phyloP scores from a whole-genome alignment of 1,140 invertebrate genomes.

The Ceratina australensis region DNA sequence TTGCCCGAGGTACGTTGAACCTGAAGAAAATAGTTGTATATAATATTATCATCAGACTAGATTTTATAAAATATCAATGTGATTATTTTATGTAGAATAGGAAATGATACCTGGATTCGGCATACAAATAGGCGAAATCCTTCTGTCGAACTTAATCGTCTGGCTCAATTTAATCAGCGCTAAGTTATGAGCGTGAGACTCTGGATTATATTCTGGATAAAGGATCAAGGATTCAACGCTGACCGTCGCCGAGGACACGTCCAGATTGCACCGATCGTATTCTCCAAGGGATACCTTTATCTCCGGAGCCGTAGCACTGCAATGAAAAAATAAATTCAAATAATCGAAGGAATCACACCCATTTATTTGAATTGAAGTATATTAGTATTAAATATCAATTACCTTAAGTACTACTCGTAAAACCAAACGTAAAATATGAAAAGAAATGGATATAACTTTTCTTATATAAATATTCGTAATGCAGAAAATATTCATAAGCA shows the following conservation, averaged over 20 bases:
- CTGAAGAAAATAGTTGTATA: conserved; percentile 50
- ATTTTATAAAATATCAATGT: neutral
- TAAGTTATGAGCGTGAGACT: conserved; percentile 81
- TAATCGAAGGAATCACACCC: too few relatives aligned
- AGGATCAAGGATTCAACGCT: conserved; percentile 78
- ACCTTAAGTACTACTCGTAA: too few relatives aligned
- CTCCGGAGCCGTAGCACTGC: conserved; percentile 75
- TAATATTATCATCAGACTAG: neutral
- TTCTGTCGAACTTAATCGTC: conserved; percentile 79
- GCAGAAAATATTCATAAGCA: too few relatives aligned
- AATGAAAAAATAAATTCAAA: conserved; percentile 3
- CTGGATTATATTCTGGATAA: conserved; percentile 80
- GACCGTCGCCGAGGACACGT: conserved; percentile 77
- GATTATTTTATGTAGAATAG: neutral
- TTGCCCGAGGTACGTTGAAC: conserved; percentile 79
- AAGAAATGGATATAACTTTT: too few relatives aligned
- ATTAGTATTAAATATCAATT: too few relatives aligned
- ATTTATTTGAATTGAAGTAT: too few relatives aligned
- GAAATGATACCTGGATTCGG: conserved; percentile 77
- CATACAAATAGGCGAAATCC: conserved; percentile 82
- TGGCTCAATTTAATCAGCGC: conserved; percentile 81
- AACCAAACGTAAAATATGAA: too few relatives aligned
- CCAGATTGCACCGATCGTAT: conserved; percentile 78
- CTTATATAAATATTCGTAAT: too few relatives aligned
- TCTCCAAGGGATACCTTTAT: conserved; percentile 80